These are phyloP conservation scores for Volucella bombylans DNA, from an alignment of 2,888 invertebrate genomes.

Conservation along the genomic window DNA sequence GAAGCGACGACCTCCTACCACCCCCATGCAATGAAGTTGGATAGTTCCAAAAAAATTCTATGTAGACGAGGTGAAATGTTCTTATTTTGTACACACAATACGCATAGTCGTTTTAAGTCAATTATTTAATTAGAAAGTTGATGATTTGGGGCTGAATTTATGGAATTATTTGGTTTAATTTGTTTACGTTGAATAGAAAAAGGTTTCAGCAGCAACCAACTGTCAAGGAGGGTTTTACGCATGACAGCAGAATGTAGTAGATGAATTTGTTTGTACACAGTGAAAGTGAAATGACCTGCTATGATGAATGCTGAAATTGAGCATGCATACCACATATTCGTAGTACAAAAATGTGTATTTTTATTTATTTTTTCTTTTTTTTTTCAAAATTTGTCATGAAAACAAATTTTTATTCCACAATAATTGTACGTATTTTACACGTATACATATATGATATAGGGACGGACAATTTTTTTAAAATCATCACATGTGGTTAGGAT, in stretches of 20 bases:
- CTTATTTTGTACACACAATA: background rate
- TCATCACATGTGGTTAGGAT: no score
- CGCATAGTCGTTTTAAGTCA: background rate
- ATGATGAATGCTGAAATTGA: background rate
- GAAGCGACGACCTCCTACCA: constrained; percentile 67
- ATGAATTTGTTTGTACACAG: constrained; percentile 5
- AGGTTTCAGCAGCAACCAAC: constrained; percentile 66
- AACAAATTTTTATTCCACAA: no score
- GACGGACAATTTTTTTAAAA: no score
- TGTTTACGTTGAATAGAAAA: constrained; percentile 70
- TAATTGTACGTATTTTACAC: no score
- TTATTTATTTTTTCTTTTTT: no score
- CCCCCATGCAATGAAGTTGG: constrained; percentile 67
- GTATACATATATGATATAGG: no score
- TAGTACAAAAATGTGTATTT: no score
- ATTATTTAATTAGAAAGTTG: constrained; percentile 22
- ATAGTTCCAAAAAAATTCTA: constrained; percentile 29
- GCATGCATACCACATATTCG: no score
- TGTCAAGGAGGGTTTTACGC: constrained; percentile 60
- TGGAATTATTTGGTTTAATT: constrained; percentile 60
- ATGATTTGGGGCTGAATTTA: constrained; percentile 27
- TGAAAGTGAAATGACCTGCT: background rate
- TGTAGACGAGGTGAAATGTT: background rate
- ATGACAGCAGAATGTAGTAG: constrained; percentile 66
- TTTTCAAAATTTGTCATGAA: no score